Evolutionary conservation across 92 coral and sea anemone species (phyloP).

Genomic region (Parazoanthus swiftii): DNA sequence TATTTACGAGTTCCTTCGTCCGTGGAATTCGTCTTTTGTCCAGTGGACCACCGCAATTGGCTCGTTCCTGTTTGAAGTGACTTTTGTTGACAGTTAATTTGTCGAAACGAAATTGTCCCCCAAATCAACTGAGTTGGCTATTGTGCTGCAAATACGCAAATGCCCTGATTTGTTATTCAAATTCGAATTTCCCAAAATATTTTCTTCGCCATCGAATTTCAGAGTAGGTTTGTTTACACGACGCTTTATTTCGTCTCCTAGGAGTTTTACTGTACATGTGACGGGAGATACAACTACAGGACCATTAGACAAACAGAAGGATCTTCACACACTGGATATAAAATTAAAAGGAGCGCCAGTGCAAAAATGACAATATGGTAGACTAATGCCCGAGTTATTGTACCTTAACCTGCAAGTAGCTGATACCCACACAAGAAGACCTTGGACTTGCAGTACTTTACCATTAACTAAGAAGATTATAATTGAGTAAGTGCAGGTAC

Average conservation of each 20-base stretch:
- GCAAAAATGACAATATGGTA: background rate
- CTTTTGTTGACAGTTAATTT: slow-evolving; percentile 1
- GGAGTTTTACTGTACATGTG: background rate
- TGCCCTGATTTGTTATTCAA: background rate
- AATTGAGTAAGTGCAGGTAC: background rate
- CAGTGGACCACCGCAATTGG: slow-evolving; percentile 2
- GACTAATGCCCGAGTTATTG: background rate
- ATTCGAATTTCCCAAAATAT: background rate
- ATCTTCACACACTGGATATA: background rate
- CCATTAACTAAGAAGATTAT: background rate
- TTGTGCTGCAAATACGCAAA: slow-evolving; percentile 4
- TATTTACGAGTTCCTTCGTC: background rate
- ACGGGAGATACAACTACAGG: background rate
- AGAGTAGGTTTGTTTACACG: background rate
- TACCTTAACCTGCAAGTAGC: background rate
- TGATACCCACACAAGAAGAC: background rate
- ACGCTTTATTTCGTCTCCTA: slow-evolving; percentile 1
- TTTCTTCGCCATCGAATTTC: background rate
- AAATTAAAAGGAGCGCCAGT: background rate
- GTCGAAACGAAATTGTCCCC: background rate
- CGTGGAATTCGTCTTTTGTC: slow-evolving; percentile 6
- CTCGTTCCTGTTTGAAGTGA: slow-evolving; percentile 2
- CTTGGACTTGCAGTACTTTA: background rate
- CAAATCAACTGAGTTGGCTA: background rate
- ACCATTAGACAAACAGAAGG: too few species aligned